phyloP scores from a whole-genome alignment of 2,888 invertebrate genomes.

The Lycocerus yunnanus region DNA sequence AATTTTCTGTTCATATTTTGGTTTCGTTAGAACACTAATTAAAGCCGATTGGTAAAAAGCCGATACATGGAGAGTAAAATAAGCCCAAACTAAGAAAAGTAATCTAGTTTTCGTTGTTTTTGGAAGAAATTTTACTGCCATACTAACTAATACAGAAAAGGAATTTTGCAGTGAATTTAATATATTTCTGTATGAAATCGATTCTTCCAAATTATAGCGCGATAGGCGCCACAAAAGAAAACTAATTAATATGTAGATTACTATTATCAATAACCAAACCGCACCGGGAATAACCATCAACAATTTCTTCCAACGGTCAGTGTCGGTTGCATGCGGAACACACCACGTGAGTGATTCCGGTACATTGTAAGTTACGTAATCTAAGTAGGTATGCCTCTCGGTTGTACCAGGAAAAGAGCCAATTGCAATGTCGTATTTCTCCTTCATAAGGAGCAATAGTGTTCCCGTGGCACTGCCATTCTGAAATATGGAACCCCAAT shows the following conservation, averaged over 20 bases:
- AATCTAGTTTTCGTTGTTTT: conserved; percentile 34
- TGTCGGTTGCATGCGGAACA: conserved; percentile 45
- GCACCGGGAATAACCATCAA: conserved; percentile 28
- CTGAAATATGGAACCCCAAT: conserved; percentile 38
- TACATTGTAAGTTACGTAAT: conserved; percentile 44
- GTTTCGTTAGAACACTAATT: conserved; percentile 41
- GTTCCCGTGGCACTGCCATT: conserved; percentile 43
- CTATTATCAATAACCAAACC: conserved; percentile 29
- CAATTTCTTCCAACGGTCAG: conserved; percentile 38
- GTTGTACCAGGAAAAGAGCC: conserved; percentile 46
- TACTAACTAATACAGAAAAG: conserved; percentile 36
- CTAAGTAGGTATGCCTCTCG: conserved; percentile 41
- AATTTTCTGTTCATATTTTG: conserved; percentile 41
- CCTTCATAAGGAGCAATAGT: conserved; percentile 38
- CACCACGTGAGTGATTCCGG: conserved; percentile 49
- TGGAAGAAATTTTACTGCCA: conserved; percentile 36
- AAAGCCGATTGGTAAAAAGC: conserved; percentile 41
- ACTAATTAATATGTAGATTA: conserved; percentile 15
- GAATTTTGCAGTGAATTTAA: conserved; percentile 31
- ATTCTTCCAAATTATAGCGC: conserved; percentile 13
- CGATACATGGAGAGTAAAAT: conserved; percentile 40
- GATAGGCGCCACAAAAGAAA: conserved; percentile 21
- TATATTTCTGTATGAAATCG: conserved; percentile 18
- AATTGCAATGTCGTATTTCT: conserved; percentile 45
- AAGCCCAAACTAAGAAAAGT: conserved; percentile 37